These are phyloP conservation scores for Zelleria hepariella DNA, from an alignment of 2,888 invertebrate genomes.

Conservation along the genomic window DNA sequence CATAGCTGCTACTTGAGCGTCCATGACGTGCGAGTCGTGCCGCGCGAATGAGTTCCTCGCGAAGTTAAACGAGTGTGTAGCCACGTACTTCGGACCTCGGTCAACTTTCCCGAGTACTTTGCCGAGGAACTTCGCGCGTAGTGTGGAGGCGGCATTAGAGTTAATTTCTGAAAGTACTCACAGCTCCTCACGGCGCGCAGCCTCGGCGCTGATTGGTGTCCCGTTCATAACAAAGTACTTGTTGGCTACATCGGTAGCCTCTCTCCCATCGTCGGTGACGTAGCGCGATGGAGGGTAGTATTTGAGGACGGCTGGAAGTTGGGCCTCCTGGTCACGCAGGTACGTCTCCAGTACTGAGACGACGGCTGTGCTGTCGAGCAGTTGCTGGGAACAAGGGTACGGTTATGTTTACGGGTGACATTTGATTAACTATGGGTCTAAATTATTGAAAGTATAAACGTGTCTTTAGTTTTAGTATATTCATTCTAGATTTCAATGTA, in stretches of 20 bases:
- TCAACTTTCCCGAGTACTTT: too few species aligned
- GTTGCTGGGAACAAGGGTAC: constrained; percentile 71
- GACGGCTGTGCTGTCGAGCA: constrained; percentile 95
- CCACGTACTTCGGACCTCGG: too few species aligned
- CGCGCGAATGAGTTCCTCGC: too few species aligned
- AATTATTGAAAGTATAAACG: neutral
- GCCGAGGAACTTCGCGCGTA: too few species aligned
- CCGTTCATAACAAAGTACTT: constrained; percentile 91
- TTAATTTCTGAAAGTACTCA: constrained; percentile 24
- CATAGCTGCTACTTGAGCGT: too few species aligned
- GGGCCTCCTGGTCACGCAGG: constrained; percentile 71
- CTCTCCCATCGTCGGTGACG: constrained; percentile 77
- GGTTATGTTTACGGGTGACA: constrained; percentile 3
- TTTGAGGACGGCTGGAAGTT: constrained; percentile 78
- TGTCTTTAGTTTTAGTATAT: too few species aligned
- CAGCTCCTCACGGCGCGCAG: constrained; percentile 70
- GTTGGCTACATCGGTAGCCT: constrained; percentile 83
- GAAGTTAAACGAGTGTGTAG: too few species aligned
- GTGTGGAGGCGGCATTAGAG: neutral
- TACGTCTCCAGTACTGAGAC: constrained; percentile 89
- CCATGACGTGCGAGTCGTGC: too few species aligned
- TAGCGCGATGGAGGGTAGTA: constrained; percentile 83
- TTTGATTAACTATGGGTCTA: neutral
- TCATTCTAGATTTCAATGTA: too few species aligned
- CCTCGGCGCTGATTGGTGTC: constrained; percentile 63